phyloP scores from a whole-genome alignment of 2,888 invertebrate genomes.

The Caenorhabditis plicata region DNA sequence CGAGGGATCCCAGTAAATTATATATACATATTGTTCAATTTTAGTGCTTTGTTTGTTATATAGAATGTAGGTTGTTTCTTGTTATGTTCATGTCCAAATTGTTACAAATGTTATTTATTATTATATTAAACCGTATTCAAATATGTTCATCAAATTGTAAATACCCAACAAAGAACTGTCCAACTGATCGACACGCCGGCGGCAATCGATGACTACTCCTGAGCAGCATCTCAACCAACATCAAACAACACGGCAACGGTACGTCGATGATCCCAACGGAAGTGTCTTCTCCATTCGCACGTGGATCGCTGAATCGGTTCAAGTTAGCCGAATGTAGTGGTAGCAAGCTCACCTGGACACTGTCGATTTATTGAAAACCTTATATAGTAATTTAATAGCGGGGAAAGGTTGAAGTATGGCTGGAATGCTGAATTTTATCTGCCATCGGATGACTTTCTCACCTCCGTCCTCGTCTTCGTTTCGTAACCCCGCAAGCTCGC shows the following conservation, averaged over 20 bases:
- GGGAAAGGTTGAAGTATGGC: constrained; percentile 44
- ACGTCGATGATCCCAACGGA: constrained; percentile 55
- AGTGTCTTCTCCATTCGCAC: constrained; percentile 60
- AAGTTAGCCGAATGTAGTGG: not conserved
- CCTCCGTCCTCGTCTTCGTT: constrained; percentile 14
- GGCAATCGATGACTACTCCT: constrained; percentile 51
- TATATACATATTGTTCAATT: not conserved
- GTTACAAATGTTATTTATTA: no score
- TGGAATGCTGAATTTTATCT: not conserved
- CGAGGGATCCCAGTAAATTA: constrained; percentile 31
- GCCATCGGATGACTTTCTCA: not conserved
- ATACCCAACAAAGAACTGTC: constrained; percentile 59
- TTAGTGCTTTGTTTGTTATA: not conserved
- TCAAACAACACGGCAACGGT: constrained; percentile 38
- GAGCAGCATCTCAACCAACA: constrained; percentile 47
- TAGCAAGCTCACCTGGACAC: constrained; percentile 32
- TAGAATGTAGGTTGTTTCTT: constrained; percentile 1
- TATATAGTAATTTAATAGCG: constrained; percentile 59
- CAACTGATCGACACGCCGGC: constrained; percentile 53
- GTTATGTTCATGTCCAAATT: no score
- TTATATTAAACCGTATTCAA: constrained; percentile 3
- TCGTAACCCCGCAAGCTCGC: constrained; percentile 10
- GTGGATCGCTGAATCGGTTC: constrained; percentile 50
- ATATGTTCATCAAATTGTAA: constrained; percentile 25
- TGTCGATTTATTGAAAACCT: constrained; percentile 52